A percentile compares a stretch with the other conserved stretches of the same genome.
Conservation (phyloP, 2,113 vertebrate species). For the Vireo altiloquus region DNA sequence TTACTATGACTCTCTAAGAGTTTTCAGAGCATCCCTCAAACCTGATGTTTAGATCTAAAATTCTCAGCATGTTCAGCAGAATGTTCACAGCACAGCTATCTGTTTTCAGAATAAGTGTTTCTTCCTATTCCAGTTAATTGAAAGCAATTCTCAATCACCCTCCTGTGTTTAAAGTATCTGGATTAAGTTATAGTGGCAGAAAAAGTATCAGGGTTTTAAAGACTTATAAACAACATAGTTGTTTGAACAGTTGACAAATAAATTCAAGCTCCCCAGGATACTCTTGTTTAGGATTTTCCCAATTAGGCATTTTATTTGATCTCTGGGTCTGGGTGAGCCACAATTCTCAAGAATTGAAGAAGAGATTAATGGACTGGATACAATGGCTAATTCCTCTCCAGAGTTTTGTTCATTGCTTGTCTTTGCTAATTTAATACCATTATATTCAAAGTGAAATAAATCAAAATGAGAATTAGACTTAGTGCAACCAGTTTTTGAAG, state of each 20-base stretch:
- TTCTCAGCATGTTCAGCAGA: constrained; percentile 69
- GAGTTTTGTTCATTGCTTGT: constrained; percentile 77
- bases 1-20: not conserved
- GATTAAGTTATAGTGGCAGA: constrained; percentile 73
- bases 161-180: constrained; percentile 76
- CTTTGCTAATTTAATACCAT: constrained; percentile 78
- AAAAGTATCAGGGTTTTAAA: constrained; percentile 77
- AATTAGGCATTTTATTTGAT: constrained; percentile 86
- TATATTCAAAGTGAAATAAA: constrained; percentile 77
- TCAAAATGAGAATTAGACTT: constrained; percentile 79
- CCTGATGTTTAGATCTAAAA: constrained; percentile 64
- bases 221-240: constrained; percentile 81
- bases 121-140: constrained; percentile 78
- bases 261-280: constrained; percentile 78
- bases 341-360: constrained; percentile 79
- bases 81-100: constrained; percentile 67
- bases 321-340: constrained; percentile 77
- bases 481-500: not conserved
- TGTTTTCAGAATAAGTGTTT: constrained; percentile 75
- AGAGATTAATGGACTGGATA: constrained; percentile 80
- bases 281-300: constrained; percentile 81
- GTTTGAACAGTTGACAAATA: constrained; percentile 81
- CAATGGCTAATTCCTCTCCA: constrained; percentile 79
- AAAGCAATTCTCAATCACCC: constrained; percentile 79
- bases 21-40: constrained; percentile 57